phyloP scores from a whole-genome alignment of 2,113 vertebrate species.

The Ochotona curzoniae region DNA sequence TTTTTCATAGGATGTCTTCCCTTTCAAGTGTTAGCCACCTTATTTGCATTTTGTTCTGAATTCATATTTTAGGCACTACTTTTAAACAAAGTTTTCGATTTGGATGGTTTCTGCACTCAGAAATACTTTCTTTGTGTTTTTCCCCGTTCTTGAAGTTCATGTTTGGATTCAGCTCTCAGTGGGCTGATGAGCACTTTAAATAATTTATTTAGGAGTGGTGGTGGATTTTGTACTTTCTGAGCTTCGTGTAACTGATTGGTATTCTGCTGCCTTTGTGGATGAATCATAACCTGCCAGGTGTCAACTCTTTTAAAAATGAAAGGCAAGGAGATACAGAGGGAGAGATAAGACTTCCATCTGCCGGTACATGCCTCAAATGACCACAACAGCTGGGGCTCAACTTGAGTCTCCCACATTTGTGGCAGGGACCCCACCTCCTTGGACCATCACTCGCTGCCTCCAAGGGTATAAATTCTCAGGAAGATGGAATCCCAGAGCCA shows the following conservation, averaged over 20 bases:
- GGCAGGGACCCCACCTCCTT: no score
- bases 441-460: no score
- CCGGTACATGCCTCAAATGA: no score
- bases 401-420: no score
- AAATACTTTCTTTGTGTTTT: not conserved
- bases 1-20: not conserved
- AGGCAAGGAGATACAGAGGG: no score
- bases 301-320: not conserved
- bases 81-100: not conserved
- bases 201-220: not conserved
- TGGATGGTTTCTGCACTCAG: not conserved
- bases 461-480: no score
- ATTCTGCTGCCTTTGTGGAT: not conserved
- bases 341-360: no score
- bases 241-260: not conserved
- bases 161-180: constrained; percentile 1
- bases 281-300: not conserved
- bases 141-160: not conserved
- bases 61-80: not conserved
- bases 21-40: not conserved
- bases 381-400: no score
- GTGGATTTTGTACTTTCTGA: constrained; percentile 21
- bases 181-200: not conserved
- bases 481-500: no score
- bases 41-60: not conserved